These are phyloP conservation scores for Idaea dimidiata DNA, from an alignment of 2,888 invertebrate species.

Conservation along the genomic window DNA sequence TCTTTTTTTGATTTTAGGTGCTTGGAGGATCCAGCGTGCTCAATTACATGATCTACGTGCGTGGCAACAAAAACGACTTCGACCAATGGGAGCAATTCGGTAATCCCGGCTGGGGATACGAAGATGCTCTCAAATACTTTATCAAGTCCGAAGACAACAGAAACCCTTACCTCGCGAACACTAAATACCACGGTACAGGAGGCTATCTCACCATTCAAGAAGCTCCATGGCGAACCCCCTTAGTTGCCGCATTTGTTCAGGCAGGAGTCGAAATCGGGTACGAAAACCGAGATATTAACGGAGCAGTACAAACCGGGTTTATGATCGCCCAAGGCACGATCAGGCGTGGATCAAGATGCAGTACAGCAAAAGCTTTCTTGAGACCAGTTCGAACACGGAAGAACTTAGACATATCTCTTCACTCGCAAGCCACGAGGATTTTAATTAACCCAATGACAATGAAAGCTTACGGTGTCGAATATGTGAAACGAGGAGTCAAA, in stretches of 20 bases:
- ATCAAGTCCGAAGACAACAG: conserved; percentile 94
- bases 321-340: conserved; percentile 92
- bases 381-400: conserved; percentile 87
- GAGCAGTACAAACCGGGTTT: conserved; percentile 88
- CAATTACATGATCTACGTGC: conserved; percentile 94
- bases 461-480: conserved; percentile 90
- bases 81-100: conserved; percentile 93
- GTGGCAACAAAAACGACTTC: conserved; percentile 92
- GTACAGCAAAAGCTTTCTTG: conserved; percentile 93
- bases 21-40: conserved; percentile 93
- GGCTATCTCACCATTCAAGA: conserved; percentile 91
- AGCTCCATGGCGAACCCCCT: conserved; percentile 90
- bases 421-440: conserved; percentile 88
- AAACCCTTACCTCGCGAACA: conserved; percentile 89
- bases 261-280: conserved; percentile 92
- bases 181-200: conserved; percentile 85
- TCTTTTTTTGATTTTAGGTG: conserved; percentile 79
- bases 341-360: conserved; percentile 89
- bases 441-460: conserved; percentile 87
- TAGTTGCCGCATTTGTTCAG: conserved; percentile 91
- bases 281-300: conserved; percentile 90
- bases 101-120: conserved; percentile 94
- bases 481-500: conserved; percentile 85
- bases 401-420: conserved; percentile 91
- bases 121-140: conserved; percentile 92